Conservation (phyloP, 2,888 invertebrate genomes). For the Gortyna flavago region DNA sequence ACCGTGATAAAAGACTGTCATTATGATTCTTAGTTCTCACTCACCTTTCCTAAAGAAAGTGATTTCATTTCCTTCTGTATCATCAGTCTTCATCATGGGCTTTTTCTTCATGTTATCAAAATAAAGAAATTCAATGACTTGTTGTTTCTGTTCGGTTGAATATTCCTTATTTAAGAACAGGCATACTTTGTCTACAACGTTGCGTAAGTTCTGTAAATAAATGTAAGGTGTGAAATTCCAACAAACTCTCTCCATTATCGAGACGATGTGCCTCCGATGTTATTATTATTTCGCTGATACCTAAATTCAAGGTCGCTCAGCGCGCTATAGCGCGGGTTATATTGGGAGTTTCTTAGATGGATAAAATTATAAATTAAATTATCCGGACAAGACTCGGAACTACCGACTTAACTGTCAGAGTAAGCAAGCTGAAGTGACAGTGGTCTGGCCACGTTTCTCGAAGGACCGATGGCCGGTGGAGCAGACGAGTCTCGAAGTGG, state of each 20-base stretch:
- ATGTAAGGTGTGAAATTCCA: neutral
- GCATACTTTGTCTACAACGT: slow-evolving; percentile 86
- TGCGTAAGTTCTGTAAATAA: slow-evolving; percentile 80
- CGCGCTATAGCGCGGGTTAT: too few species aligned
- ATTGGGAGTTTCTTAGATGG: too few species aligned
- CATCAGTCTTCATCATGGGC: slow-evolving; percentile 40
- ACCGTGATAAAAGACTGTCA: neutral
- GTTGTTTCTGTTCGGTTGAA: slow-evolving; percentile 80
- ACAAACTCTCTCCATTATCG: neutral
- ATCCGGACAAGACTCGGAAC: too few species aligned
- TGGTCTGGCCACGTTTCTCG: too few species aligned
- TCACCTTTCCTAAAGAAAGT: slow-evolving; percentile 82
- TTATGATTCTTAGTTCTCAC: neutral
- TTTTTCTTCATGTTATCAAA: slow-evolving; percentile 90
- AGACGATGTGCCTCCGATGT: too few species aligned
- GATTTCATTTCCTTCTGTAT: slow-evolving; percentile 65
- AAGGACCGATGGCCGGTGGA: too few species aligned
- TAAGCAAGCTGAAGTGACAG: too few species aligned
- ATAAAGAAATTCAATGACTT: slow-evolving; percentile 86
- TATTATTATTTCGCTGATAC: neutral
- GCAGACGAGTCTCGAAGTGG: too few species aligned
- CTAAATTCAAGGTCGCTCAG: neutral
- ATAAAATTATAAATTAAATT: too few species aligned
- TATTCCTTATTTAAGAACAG: slow-evolving; percentile 84
- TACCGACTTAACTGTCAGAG: too few species aligned